phyloP scores from a whole-genome alignment of 2,888 invertebrate species.

The Copidosoma aretas region DNA sequence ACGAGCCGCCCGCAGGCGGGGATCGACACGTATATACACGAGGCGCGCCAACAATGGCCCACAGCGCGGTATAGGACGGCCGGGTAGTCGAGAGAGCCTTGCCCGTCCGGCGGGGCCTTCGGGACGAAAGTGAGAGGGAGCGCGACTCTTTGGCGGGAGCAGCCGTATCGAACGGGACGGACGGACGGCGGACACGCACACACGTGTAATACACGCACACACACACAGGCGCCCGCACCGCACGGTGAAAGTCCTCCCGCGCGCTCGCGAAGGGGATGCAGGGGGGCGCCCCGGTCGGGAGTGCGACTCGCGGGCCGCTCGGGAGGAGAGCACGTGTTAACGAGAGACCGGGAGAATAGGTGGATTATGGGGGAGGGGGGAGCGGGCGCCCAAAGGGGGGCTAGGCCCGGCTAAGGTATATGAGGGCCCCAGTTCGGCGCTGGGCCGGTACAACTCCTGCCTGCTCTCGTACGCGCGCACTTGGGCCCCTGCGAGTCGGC shows the following conservation, averaged over 20 bases:
- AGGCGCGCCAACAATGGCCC: background rate
- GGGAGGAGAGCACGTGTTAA: background rate
- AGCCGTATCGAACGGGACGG: no score
- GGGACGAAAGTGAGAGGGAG: slow-evolving; percentile 7
- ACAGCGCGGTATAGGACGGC: background rate
- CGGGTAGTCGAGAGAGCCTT: slow-evolving; percentile 29
- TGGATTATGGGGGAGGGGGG: slow-evolving; percentile 43
- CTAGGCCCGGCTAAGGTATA: slow-evolving; percentile 59
- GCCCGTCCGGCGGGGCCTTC: slow-evolving; percentile 1
- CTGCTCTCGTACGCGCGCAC: slow-evolving; percentile 56
- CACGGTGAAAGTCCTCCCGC: background rate
- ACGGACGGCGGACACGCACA: no score
- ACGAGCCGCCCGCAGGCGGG: background rate
- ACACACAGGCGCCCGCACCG: no score
- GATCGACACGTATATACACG: background rate
- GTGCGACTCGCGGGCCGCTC: background rate
- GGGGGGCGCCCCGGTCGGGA: background rate
- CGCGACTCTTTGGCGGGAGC: background rate
- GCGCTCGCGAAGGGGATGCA: background rate
- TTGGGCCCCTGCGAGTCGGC: slow-evolving; percentile 4
- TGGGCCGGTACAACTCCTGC: slow-evolving; percentile 57
- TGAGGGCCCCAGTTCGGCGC: slow-evolving; percentile 60
- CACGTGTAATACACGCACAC: no score
- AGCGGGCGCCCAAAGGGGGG: slow-evolving; percentile 42
- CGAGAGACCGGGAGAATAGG: background rate